Conservation (phyloP, 2,888 invertebrate species). For the Lordiphosa andalusiaca region DNA sequence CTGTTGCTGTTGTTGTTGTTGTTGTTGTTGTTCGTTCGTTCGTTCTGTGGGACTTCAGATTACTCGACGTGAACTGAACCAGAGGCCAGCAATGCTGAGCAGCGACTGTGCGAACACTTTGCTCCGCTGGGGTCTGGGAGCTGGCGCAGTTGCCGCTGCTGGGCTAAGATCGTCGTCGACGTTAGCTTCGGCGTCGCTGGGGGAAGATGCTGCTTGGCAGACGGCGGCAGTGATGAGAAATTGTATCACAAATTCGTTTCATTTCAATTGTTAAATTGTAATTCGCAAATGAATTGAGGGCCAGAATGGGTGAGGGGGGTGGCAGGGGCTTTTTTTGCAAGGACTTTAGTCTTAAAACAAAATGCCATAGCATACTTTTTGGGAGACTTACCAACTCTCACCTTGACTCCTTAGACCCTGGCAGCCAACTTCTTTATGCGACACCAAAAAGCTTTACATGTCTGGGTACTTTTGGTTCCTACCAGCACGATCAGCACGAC, state of each 20-base stretch:
- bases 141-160: background rate
- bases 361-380: too few species aligned
- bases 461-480: too few species aligned
- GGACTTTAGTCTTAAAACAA: too few species aligned
- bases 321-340: too few species aligned
- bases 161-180: conserved; percentile 2
- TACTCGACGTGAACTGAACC: conserved; percentile 24
- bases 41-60: conserved; percentile 7
- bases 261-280: too few species aligned
- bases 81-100: conserved; percentile 28
- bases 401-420: too few species aligned
- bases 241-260: too few species aligned
- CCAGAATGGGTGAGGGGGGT: too few species aligned
- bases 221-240: background rate
- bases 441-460: too few species aligned
- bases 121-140: conserved; percentile 10
- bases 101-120: conserved; percentile 27
- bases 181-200: conserved; percentile 7
- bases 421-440: too few species aligned
- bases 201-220: background rate
- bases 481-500: too few species aligned
- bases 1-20: background rate
- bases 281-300: background rate
- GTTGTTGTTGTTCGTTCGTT: conserved; percentile 2
- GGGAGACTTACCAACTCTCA: too few species aligned